A percentile compares a stretch with the other conserved stretches of the same genome.
These are phyloP conservation scores for Urocyon cinereoargenteus DNA, from an alignment of 2,797 vertebrate species.

Conservation along the genomic window DNA sequence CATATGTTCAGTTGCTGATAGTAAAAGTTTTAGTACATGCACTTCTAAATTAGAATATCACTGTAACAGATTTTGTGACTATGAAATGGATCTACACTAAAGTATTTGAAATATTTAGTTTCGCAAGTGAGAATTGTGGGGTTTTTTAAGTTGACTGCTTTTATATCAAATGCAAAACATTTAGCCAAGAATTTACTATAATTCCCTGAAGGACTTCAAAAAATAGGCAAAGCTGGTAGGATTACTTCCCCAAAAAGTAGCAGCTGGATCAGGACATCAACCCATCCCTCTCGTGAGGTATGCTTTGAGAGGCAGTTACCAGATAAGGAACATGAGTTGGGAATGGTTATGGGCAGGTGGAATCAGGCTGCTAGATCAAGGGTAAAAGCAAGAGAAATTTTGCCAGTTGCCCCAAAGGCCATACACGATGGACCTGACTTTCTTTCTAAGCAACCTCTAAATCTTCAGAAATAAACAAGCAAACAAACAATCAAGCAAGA, in stretches of 20 bases:
- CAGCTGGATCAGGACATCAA: background rate
- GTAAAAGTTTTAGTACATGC: background rate
- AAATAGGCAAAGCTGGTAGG: background rate
- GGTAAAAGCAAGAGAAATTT: background rate
- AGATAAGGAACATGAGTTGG: fast-evolving
- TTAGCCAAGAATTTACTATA: background rate
- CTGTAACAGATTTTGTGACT: background rate
- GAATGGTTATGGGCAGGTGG: background rate
- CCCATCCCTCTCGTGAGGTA: fast-evolving
- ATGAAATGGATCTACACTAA: background rate
- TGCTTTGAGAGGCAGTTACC: background rate
- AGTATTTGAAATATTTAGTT: slow-evolving; percentile 37
- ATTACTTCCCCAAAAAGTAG: background rate
- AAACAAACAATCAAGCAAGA: no score
- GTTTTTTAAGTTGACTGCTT: background rate
- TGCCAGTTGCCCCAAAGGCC: background rate
- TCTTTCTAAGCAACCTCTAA: background rate
- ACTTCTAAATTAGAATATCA: slow-evolving; percentile 51
- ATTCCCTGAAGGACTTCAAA: background rate
- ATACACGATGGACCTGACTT: background rate
- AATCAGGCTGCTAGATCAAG: background rate
- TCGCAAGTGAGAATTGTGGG: background rate
- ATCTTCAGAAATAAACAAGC: background rate
- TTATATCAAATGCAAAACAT: slow-evolving; percentile 21
- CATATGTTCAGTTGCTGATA: background rate